Evolutionary conservation across 1,140 invertebrate species (phyloP).

Genomic region (Drosophila ercepeae): DNA sequence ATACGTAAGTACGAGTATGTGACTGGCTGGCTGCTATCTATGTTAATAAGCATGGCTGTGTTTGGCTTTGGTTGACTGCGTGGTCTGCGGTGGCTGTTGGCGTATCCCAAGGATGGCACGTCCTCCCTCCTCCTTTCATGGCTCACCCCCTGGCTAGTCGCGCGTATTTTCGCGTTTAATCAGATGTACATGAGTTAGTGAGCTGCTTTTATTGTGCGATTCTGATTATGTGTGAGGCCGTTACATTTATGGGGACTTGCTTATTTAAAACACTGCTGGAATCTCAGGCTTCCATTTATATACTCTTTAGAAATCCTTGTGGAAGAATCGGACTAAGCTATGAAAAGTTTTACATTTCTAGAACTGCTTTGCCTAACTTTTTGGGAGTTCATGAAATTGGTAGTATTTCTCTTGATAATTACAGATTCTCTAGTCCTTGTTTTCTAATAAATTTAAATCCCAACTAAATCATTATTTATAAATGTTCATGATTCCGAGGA

Average conservation of each 20-base stretch:
- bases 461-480: no score
- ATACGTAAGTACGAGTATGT: slow-evolving; percentile 24
- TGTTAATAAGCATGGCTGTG: slow-evolving; percentile 70
- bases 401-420: no score
- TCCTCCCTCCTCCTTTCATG: neutral
- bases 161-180: slow-evolving; percentile 71
- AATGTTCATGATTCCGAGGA: neutral
- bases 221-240: slow-evolving; percentile 28
- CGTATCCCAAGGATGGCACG: slow-evolving; percentile 4
- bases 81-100: slow-evolving; percentile 40
- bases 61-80: slow-evolving; percentile 70
- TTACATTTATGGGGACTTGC: slow-evolving; percentile 22
- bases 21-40: slow-evolving; percentile 54
- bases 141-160: slow-evolving; percentile 8
- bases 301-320: neutral
- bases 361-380: no score
- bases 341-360: neutral
- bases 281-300: neutral
- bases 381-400: no score
- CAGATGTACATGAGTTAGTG: slow-evolving; percentile 69
- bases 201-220: slow-evolving; percentile 49
- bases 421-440: no score
- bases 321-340: no score
- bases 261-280: neutral
- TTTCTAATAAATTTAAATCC: neutral